Evolutionary conservation across 2,888 invertebrate species (phyloP), one percentile per base, ranked within the genome.

Genomic region (Coelopa pilipes): DNA sequence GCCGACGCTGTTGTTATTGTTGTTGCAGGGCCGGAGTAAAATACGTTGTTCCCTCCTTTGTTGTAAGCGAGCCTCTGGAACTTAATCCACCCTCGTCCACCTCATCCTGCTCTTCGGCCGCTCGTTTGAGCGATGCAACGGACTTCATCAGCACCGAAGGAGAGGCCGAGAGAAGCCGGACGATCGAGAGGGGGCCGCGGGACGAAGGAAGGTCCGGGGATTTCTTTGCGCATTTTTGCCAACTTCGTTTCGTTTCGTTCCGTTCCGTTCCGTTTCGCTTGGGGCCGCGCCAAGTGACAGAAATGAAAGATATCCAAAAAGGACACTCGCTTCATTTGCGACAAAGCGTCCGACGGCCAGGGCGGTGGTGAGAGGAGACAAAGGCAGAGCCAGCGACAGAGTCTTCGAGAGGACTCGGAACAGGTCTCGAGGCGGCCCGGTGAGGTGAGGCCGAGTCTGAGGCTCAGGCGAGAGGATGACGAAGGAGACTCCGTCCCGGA

Each of bases 21-120:
- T 63, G 65, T 19, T 65, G 45, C 19, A 34, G 19, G 15, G 60
- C 70, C 13, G 46, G 73, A 74, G 73, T 76, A 71, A 65, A 69
- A 65, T 69, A 47, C 73, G 71, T 60, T 74, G 76, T 73, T 73
- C 68, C 53, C 63, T 53, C 46, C 59, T 73, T 73, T 72, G 72
- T 73, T 76, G 63, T 66, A 70, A 69, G 57, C 50, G 63, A 71
- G 60, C 45, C 45, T 59, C 24, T 49, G 34, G 17, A 46, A 70
- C 34, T 34, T 34, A 34, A 34, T 34, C 34, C 34, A 34, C 34
- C 34, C 34, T 34, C 34, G 4, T 34, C 34, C 2, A 34, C 34
- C 34, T 2, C n/a, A n/a, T n/a, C n/a, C 34, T 34, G 34, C 34
- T 34, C 34, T 4, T 34, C 34, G 34, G 34, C 34, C 34, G 34